Percentiles rank a stretch among this genome's conserved stretches.
phyloP scores from a whole-genome alignment of 2,888 invertebrate genomes.

The Onthophagus sagittarius region DNA sequence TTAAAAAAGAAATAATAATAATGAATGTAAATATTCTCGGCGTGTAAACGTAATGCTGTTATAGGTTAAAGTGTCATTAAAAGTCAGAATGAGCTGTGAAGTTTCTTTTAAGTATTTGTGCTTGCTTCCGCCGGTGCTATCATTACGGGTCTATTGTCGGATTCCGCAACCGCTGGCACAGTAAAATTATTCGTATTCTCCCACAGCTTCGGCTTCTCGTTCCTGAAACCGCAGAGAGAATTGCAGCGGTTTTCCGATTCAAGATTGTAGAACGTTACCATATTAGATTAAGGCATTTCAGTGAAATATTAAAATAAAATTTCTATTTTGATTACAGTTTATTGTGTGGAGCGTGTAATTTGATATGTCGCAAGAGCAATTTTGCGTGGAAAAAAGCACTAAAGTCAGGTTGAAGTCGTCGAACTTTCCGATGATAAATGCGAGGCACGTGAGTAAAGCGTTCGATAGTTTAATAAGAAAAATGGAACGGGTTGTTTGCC shows the following conservation, averaged over 20 bases:
- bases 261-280: too few species aligned
- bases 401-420: neutral
- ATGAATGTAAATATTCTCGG: neutral
- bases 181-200: neutral
- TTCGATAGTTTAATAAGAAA: neutral
- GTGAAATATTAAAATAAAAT: too few species aligned
- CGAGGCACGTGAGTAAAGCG: neutral
- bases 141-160: neutral
- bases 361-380: too few species aligned
- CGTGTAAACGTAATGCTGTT: neutral
- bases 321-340: neutral
- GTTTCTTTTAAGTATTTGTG: neutral
- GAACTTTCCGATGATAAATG: neutral
- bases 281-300: too few species aligned
- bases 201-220: neutral
- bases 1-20: constrained; percentile 43
- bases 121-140: neutral
- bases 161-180: neutral
- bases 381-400: neutral
- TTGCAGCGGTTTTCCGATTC: neutral
- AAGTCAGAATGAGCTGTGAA: neutral
- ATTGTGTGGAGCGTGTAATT: neutral
- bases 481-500: neutral
- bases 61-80: neutral
- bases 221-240: neutral